phyloP scores from a whole-genome alignment of 2,888 invertebrate species.

The Nomada lathburiana region DNA sequence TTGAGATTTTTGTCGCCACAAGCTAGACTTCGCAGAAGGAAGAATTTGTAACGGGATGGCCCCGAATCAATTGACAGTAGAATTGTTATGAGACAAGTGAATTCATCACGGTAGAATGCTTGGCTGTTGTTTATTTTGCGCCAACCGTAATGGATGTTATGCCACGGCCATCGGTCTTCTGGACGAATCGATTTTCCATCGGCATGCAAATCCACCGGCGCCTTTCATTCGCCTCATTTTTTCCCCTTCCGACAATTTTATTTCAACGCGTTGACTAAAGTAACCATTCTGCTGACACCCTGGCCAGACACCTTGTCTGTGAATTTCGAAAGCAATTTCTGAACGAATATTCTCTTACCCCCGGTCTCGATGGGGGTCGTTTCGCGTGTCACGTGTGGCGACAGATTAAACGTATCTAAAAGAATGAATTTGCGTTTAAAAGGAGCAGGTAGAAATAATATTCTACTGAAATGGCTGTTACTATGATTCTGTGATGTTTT shows the following conservation, averaged over 20 bases:
- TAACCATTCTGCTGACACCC: slow-evolving; percentile 20
- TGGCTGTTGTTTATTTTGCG: slow-evolving; percentile 51
- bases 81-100: slow-evolving; percentile 42
- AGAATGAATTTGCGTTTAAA: neutral
- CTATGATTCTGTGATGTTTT: no score
- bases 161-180: slow-evolving; percentile 49
- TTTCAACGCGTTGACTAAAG: slow-evolving; percentile 38
- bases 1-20: neutral
- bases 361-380: neutral
- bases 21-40: neutral
- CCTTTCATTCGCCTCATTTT: slow-evolving; percentile 46
- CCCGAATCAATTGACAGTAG: slow-evolving; percentile 23
- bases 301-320: slow-evolving; percentile 25
- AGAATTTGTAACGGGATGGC: neutral
- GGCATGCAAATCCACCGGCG: slow-evolving; percentile 55
- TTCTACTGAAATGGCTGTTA: no score
- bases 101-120: slow-evolving; percentile 45
- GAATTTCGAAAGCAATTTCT: slow-evolving; percentile 27
- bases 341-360: slow-evolving; percentile 3
- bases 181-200: slow-evolving; percentile 60
- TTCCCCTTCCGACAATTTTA: slow-evolving; percentile 42
- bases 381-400: neutral
- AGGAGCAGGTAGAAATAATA: neutral
- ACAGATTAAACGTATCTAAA: neutral
- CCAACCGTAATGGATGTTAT: slow-evolving; percentile 50